Percentiles rank a stretch among this genome's conserved stretches.
Evolutionary conservation across 2,888 invertebrate species (phyloP).

Genomic region (Pyrrhosoma nymphula): DNA sequence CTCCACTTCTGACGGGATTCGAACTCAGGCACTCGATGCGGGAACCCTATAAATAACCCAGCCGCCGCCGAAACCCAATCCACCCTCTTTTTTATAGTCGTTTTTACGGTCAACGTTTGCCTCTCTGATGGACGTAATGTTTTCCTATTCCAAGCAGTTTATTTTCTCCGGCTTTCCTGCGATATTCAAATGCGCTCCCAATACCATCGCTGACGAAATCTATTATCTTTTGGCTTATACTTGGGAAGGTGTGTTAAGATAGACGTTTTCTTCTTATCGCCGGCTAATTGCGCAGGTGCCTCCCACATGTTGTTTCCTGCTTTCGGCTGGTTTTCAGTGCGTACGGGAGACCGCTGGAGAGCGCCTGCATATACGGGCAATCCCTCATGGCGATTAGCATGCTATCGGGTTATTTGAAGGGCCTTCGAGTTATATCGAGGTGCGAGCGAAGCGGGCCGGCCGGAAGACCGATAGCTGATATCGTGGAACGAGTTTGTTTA

Average conservation of each 20-base stretch:
- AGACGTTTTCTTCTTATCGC: background rate
- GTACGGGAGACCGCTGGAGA: background rate
- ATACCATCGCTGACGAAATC: background rate
- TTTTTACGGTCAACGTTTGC: too few species aligned
- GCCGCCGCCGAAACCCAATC: too few species aligned
- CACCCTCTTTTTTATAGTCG: too few species aligned
- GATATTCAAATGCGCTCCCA: background rate
- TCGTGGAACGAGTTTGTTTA: background rate
- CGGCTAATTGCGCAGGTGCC: background rate
- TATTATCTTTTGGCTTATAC: background rate
- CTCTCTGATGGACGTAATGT: too few species aligned
- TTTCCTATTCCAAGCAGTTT: background rate
- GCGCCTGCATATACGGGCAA: conserved; percentile 33
- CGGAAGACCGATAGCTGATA: background rate
- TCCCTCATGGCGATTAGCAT: conserved; percentile 32
- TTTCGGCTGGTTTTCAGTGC: background rate
- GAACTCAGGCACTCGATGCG: too few species aligned
- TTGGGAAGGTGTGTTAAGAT: background rate
- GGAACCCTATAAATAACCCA: too few species aligned
- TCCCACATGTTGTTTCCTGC: conserved; percentile 30
- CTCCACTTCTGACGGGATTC: too few species aligned
- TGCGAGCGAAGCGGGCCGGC: conserved; percentile 20
- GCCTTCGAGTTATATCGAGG: conserved; percentile 38
- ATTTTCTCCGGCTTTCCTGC: too few species aligned
- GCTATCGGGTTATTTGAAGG: conserved; percentile 6